Percentiles rank a stretch among this genome's conserved stretches.
These are phyloP conservation scores for Neodon shergylaensis DNA, from an alignment of 2,113 vertebrate species.

Conservation along the genomic window DNA sequence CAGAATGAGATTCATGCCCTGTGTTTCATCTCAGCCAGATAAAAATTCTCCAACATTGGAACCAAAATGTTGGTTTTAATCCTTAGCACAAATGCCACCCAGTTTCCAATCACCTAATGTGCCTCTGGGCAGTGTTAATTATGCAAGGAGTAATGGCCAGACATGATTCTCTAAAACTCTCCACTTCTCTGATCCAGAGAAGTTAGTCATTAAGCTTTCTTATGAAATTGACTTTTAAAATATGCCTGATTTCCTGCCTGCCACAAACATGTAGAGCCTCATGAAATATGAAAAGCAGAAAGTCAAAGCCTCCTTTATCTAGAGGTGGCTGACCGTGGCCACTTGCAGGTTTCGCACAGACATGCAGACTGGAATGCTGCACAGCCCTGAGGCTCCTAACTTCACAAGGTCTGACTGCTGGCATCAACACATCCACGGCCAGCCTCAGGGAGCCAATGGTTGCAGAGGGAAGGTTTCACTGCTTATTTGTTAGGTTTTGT, in stretches of 20 bases:
- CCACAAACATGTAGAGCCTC: not conserved
- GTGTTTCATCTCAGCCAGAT: not conserved
- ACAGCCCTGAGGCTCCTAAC: too few relatives aligned
- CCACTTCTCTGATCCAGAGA: not conserved
- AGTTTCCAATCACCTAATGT: not conserved
- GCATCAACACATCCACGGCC: too few relatives aligned
- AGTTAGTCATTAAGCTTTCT: not conserved
- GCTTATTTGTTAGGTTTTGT: not conserved
- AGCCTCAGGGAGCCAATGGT: not conserved
- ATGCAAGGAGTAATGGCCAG: accelerated
- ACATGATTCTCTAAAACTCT: not conserved
- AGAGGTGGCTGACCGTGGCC: not conserved
- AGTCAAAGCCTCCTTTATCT: conserved; percentile 14
- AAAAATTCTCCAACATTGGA: not conserved
- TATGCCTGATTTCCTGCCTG: not conserved
- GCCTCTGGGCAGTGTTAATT: not conserved
- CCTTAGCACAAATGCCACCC: not conserved
- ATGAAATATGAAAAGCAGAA: not conserved
- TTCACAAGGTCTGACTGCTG: not conserved
- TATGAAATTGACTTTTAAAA: conserved; percentile 33
- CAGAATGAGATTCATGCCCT: not conserved
- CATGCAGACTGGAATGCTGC: not conserved
- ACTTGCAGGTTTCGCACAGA: not conserved
- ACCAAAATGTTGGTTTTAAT: not conserved
- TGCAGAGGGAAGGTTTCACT: not conserved